Conservation (phyloP, 2,797 vertebrate genomes). For the Schizopygopsis malacanthus region DNA sequence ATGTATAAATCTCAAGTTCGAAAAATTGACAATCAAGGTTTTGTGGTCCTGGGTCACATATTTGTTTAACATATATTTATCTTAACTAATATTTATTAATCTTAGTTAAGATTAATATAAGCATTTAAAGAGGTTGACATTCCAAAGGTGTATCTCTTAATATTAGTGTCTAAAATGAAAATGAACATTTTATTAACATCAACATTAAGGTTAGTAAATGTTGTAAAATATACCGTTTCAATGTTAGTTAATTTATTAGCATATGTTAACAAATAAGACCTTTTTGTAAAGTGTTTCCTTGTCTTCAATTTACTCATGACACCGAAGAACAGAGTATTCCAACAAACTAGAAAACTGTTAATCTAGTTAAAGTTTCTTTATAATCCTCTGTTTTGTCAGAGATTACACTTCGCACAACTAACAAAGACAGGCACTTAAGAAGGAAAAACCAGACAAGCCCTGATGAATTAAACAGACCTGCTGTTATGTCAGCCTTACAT, state of each 20-base stretch:
- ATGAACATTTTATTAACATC: background rate
- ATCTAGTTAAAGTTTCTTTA: background rate
- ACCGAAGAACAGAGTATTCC: background rate
- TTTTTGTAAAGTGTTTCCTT: background rate
- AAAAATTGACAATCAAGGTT: too few species aligned
- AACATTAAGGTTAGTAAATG: background rate
- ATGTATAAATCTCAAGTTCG: too few species aligned
- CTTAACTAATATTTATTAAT: too few species aligned
- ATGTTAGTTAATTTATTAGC: background rate
- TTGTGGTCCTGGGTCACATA: too few species aligned
- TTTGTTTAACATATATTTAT: too few species aligned
- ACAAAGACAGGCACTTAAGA: background rate
- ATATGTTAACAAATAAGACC: background rate
- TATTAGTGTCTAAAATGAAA: background rate
- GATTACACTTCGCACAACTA: background rate
- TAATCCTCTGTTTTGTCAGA: background rate
- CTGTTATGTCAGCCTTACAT: background rate
- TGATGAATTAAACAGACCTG: slow-evolving; percentile 9
- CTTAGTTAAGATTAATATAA: background rate
- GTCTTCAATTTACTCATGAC: background rate
- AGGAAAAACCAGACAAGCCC: background rate
- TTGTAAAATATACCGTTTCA: background rate
- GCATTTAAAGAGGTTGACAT: background rate
- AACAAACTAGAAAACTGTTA: background rate
- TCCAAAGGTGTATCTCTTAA: background rate